These are phyloP conservation scores for Callipepla californica DNA, from an alignment of 2,113 vertebrate genomes.

Conservation along the genomic window DNA sequence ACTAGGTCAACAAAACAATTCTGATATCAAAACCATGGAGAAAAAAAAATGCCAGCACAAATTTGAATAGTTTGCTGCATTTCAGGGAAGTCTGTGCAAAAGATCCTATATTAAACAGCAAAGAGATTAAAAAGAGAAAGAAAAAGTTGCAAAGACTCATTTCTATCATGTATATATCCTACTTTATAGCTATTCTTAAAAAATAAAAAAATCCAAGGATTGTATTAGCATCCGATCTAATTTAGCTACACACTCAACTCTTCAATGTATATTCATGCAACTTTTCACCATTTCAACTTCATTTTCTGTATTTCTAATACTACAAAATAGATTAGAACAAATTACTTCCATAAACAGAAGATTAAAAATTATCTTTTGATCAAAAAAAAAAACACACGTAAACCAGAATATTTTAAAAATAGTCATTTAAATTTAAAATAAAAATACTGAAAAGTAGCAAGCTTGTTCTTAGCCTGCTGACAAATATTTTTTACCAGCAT, in stretches of 20 bases:
- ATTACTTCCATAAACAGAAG: neutral
- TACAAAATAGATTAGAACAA: neutral
- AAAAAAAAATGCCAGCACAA: neutral
- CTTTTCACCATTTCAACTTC: neutral
- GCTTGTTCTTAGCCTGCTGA: neutral
- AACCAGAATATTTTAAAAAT: neutral
- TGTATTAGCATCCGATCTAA: neutral
- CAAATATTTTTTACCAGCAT: neutral
- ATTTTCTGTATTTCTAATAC: neutral
- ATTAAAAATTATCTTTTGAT: neutral
- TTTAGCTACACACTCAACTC: neutral
- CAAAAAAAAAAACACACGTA: neutral
- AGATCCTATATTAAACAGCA: neutral
- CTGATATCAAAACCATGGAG: neutral
- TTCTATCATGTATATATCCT: neutral
- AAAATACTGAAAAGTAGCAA: neutral
- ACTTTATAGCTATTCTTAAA: neutral
- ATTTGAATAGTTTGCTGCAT: neutral
- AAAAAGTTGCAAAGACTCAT: neutral
- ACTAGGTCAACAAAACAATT: neutral
- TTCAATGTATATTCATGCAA: neutral
- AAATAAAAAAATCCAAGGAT: neutral
- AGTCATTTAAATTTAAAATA: neutral
- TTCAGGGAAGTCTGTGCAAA: neutral
- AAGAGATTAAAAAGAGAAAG: neutral